phyloP scores from a whole-genome alignment of 2,113 vertebrate species.

The Callaeas wilsoni region DNA sequence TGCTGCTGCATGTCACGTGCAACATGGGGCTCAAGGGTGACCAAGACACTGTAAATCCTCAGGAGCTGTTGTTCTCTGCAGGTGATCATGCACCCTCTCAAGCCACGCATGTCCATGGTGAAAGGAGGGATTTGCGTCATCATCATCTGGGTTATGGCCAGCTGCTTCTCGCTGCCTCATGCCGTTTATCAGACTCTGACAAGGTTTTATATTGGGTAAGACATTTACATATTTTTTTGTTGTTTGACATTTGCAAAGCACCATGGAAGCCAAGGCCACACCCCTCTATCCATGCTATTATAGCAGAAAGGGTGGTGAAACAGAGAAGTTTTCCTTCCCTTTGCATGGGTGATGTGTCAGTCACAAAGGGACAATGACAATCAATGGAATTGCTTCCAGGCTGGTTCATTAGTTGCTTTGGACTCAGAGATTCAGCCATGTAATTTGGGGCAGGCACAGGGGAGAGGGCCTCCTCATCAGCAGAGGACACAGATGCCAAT shows the following conservation, averaged over 20 bases:
- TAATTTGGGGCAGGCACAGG: neutral
- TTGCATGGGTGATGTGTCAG: neutral
- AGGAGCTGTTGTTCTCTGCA: neutral
- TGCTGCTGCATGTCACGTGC: neutral
- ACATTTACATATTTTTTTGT: neutral
- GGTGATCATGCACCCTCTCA: slow-evolving; percentile 79
- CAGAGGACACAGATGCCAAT: neutral
- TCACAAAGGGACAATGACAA: neutral
- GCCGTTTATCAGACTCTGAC: slow-evolving; percentile 78
- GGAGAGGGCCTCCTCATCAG: fast-evolving
- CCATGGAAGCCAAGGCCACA: neutral
- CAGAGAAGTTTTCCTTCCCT: neutral
- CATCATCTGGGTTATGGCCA: slow-evolving; percentile 79
- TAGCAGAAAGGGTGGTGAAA: neutral
- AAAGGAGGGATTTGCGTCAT: slow-evolving; percentile 74
- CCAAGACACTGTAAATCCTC: neutral
- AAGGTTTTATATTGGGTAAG: slow-evolving; percentile 75
- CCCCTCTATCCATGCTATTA: neutral
- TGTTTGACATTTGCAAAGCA: neutral
- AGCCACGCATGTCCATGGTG: slow-evolving; percentile 71
- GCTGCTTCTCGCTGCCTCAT: slow-evolving; percentile 79
- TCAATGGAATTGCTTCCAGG: neutral
- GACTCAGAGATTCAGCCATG: neutral
- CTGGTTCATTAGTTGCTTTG: neutral
- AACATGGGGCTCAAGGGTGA: neutral